Base-by-base conservation (phyloP, 2,113 vertebrate genomes). In the Melanostigma gelatinosum region DNA sequence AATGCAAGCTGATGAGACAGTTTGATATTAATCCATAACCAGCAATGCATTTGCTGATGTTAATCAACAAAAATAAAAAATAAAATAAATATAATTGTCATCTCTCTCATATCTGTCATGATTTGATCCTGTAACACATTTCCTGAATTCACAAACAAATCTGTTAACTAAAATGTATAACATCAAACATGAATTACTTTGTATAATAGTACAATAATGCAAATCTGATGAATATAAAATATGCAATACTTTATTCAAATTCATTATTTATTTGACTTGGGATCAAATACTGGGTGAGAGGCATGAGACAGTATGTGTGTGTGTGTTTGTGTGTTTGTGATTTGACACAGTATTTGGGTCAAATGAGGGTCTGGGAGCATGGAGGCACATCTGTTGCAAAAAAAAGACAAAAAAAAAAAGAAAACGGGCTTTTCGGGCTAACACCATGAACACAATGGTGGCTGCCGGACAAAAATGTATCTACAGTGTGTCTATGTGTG, bases 391-490 rank as follows among this genome's bases (percentile, higher is more conserved):
- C 89, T 91, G 88, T 82, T 89, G 77, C 70, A 79, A 77, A 86
- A 71, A 46, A 65, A 67, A 48, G 15, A 60, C 70, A 79, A 77
- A 86, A 71, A 46, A 65, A 67, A 48, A 7, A 60, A 65, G 50
- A 74, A 44, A 75, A 58, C 11, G 48, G 61, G 50, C 72, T 87
- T 89, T 91, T 90, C 78, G 63, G 85, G 71, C 87, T 68, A 81
- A 92, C 88, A 90, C 84, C 84, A 87, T 85, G 75, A 79, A 83
- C 87, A 93, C 91, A 92, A 91, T 92, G 89, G 84, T 83, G 82
- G 79, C 87, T 86, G 86, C 73, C 77, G 75, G 86, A 91, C 73
- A 84, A 75, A 87, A 88, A 89, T 86, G 77, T 82, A 89, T 85
- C 84, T 75, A 60, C 81, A 87, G 80, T 82, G 87, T 84, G 87